phyloP scores from a whole-genome alignment of 1,140 invertebrate genomes.

The Apis mellifera region Amel_HAv3.1 CM009932.2:8267001-8267500 shows the following conservation, averaged over 20 bases:
- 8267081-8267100: slow-evolving; percentile 29
- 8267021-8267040: slow-evolving; percentile 37
- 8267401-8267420: not conserved
- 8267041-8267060: slow-evolving; percentile 34
- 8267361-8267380: slow-evolving; percentile 38
- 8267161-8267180: not conserved
- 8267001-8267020: not conserved
- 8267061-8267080: slow-evolving; percentile 34
- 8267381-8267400: slow-evolving; percentile 4
- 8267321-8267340: slow-evolving; percentile 29
- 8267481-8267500: slow-evolving; percentile 19
- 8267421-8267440: not conserved
- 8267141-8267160: slow-evolving; percentile 25
- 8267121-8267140: slow-evolving; percentile 57
- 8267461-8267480: not conserved
- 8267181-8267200: too few species aligned
- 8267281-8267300: not conserved
- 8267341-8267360: slow-evolving; percentile 29
- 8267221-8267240: slow-evolving; percentile 61
- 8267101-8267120: slow-evolving; percentile 70
- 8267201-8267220: slow-evolving; percentile 44
- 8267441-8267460: slow-evolving; percentile 27
- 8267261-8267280: slow-evolving; percentile 53
- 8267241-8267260: slow-evolving; percentile 43
- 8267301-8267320: slow-evolving; percentile 9